phyloP scores from a whole-genome alignment of 1,140 invertebrate genomes.

The Linepithema humile region DNA sequence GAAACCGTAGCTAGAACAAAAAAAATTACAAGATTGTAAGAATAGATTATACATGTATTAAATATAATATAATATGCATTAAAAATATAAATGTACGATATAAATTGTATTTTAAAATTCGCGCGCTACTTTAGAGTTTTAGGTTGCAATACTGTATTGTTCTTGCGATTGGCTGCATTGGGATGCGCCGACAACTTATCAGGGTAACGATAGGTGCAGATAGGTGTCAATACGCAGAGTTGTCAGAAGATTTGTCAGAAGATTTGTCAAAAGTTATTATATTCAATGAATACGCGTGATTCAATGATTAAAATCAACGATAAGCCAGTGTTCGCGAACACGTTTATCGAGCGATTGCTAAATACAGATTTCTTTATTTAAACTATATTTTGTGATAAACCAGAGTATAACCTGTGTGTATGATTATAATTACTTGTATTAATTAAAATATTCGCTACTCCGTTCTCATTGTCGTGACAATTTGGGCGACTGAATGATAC shows the following conservation, averaged over 20 bases:
- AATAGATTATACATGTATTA: too few relatives aligned
- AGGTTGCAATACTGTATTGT: too few relatives aligned
- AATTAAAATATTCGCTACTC: background rate
- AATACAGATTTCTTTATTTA: slow-evolving; percentile 12
- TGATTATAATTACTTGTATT: background rate
- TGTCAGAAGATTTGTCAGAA: too few relatives aligned
- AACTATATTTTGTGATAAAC: background rate
- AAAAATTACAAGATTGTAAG: too few relatives aligned
- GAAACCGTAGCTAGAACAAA: too few relatives aligned
- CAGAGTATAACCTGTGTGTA: slow-evolving; percentile 40
- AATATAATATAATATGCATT: too few relatives aligned
- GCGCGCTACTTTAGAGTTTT: too few relatives aligned
- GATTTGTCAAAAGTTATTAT: slow-evolving; percentile 34
- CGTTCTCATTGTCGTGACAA: background rate
- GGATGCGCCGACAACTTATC: too few relatives aligned
- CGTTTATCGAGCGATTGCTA: background rate
- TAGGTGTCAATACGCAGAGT: slow-evolving; percentile 49
- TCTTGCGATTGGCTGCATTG: too few relatives aligned
- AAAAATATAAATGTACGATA: too few relatives aligned
- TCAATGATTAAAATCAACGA: background rate
- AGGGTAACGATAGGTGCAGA: background rate
- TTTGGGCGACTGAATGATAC: slow-evolving; percentile 38
- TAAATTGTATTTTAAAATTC: too few relatives aligned
- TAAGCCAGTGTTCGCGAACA: background rate
- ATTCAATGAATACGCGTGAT: background rate